Evolutionary conservation across 2,113 vertebrate genomes (phyloP).

Genomic region (Thinocorus orbignyianus): DNA sequence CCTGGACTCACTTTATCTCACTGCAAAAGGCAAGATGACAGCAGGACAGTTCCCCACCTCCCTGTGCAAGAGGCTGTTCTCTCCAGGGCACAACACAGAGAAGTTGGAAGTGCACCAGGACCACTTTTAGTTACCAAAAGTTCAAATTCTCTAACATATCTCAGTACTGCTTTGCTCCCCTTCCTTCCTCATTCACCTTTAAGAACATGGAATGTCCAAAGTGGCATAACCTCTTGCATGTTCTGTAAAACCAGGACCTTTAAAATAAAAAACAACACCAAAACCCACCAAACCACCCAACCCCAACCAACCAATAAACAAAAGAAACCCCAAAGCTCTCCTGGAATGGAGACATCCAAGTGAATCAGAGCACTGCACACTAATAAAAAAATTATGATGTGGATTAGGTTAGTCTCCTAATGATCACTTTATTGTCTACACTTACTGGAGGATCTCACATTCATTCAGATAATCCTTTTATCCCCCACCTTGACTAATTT

Average conservation of each 20-base stretch:
- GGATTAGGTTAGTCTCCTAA: neutral
- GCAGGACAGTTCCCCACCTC: neutral
- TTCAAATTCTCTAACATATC: neutral
- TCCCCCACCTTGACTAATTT: neutral
- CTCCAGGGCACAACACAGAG: neutral
- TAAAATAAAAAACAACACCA: neutral
- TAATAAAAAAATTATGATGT: neutral
- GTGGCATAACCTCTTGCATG: neutral
- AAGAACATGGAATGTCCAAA: neutral
- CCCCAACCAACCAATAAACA: neutral
- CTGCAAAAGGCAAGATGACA: neutral
- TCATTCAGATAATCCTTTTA: conserved; percentile 17
- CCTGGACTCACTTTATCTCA: neutral
- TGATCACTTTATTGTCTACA: conserved; percentile 10
- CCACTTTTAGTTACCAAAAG: neutral
- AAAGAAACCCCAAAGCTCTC: neutral
- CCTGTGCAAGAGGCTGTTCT: neutral
- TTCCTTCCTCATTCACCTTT: neutral
- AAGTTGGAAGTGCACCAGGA: neutral
- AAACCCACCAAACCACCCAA: neutral
- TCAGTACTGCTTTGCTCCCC: neutral
- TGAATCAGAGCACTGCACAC: neutral
- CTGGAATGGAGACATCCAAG: neutral
- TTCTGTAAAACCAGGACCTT: neutral
- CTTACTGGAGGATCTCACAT: neutral